A percentile compares a stretch with the other conserved stretches of the same genome.
Evolutionary conservation across 2,888 invertebrate species (phyloP).

Genomic region (Loripinus fragilis): DNA sequence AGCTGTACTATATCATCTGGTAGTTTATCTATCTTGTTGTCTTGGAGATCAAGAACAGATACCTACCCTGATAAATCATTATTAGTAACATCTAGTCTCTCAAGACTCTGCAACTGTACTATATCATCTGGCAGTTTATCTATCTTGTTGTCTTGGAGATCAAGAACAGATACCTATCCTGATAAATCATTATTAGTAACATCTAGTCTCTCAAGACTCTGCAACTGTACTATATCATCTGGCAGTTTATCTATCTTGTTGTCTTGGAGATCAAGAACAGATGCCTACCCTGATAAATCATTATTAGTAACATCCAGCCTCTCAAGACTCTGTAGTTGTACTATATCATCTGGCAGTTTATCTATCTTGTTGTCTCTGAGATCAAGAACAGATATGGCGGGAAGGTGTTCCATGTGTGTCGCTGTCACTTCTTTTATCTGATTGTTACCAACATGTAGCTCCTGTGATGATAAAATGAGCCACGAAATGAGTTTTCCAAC

Average conservation of each 20-base stretch:
- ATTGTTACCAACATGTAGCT: conserved; percentile 93
- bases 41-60: too few relatives aligned
- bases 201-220: conserved; percentile 92
- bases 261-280: too few relatives aligned
- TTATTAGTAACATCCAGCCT: conserved; percentile 94
- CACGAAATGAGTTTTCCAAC: too few relatives aligned
- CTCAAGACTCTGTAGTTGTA: conserved; percentile 89
- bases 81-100: conserved; percentile 93
- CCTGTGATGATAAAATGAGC: conserved; percentile 84
- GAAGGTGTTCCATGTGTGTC: conserved; percentile 83
- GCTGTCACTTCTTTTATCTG: conserved; percentile 89
- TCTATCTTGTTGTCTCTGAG: conserved; percentile 92
- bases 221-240: conserved; percentile 90
- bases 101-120: conserved; percentile 89
- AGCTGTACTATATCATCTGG: conserved; percentile 92
- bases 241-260: conserved; percentile 86
- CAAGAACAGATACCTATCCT: too few relatives aligned
- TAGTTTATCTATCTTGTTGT: conserved; percentile 83
- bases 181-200: conserved; percentile 90
- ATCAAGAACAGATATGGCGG: conserved; percentile 86
- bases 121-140: conserved; percentile 90
- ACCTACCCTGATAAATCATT: conserved; percentile 87
- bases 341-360: conserved; percentile 91
- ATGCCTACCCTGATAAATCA: conserved; percentile 85
- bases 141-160: too few relatives aligned